phyloP scores from a whole-genome alignment of 2,797 vertebrate genomes.

The Peromyscus nudipes region DNA sequence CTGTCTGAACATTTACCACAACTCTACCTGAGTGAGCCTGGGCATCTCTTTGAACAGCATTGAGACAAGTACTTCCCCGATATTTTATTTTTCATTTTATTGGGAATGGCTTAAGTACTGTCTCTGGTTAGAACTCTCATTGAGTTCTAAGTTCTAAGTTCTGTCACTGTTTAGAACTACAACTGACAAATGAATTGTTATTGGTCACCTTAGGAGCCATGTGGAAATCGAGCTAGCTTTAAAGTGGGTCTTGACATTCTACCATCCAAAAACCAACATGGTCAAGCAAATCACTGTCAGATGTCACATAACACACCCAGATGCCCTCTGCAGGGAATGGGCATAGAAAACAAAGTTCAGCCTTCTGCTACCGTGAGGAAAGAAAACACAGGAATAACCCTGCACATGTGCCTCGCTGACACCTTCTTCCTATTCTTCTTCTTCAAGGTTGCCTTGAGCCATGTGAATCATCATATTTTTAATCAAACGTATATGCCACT shows the following conservation, averaged over 20 bases:
- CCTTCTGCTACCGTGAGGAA: background rate
- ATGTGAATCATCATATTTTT: background rate
- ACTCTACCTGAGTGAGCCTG: background rate
- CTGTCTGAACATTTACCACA: accelerated
- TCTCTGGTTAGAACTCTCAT: background rate
- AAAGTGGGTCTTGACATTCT: background rate
- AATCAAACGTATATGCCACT: background rate
- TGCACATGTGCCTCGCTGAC: background rate
- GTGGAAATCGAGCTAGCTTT: background rate
- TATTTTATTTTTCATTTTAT: background rate
- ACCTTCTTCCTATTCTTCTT: background rate
- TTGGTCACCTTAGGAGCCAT: background rate
- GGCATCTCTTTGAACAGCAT: background rate
- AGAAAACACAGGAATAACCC: background rate
- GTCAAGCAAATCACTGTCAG: background rate
- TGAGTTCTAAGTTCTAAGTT: background rate
- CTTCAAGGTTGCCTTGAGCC: background rate
- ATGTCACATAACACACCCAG: background rate
- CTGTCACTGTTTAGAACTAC: background rate
- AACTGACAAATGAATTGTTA: background rate
- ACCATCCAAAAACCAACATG: background rate
- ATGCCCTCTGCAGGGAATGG: too few relatives aligned
- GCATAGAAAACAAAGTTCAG: background rate
- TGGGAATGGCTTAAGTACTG: background rate
- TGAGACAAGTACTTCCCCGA: background rate